These are phyloP conservation scores for Samia ricini DNA, from an alignment of 1,140 invertebrate species.

Conservation along the genomic window DNA sequence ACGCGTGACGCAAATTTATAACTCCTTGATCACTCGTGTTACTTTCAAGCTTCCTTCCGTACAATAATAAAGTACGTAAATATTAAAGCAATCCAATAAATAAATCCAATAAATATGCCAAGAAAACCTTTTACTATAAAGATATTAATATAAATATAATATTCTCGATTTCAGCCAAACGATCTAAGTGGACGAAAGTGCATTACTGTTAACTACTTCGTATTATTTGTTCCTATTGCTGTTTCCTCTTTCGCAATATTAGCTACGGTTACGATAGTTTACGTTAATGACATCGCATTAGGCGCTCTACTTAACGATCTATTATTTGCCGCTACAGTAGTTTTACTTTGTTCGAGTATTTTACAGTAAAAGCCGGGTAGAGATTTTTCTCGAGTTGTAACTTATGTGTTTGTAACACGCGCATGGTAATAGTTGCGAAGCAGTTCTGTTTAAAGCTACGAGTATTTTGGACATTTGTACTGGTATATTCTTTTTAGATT, in stretches of 20 bases:
- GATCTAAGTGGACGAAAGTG: slow-evolving; percentile 17
- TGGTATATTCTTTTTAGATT: too few species aligned
- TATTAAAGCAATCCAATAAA: background rate
- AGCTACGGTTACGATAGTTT: slow-evolving; percentile 22
- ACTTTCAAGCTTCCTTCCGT: too few species aligned
- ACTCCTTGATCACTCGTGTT: too few species aligned
- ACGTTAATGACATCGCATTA: slow-evolving; percentile 25
- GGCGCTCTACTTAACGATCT: slow-evolving; percentile 6
- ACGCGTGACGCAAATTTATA: too few species aligned
- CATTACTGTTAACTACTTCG: slow-evolving; percentile 57
- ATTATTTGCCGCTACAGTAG: background rate
- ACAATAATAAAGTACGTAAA: background rate
- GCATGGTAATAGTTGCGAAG: too few species aligned
- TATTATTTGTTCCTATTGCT: slow-evolving; percentile 62
- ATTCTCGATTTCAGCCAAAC: background rate
- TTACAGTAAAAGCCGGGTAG: background rate
- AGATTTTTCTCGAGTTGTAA: background rate
- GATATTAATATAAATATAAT: background rate
- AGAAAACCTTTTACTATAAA: background rate
- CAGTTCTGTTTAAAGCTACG: too few species aligned
- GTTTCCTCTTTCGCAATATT: slow-evolving; percentile 33
- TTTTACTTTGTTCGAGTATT: background rate
- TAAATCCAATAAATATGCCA: background rate
- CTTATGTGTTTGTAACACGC: background rate
- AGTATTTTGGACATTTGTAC: too few species aligned